Percentiles rank a stretch among this genome's conserved stretches.
Conservation (phyloP, 2,113 vertebrate species). For the Athene noctua region DNA sequence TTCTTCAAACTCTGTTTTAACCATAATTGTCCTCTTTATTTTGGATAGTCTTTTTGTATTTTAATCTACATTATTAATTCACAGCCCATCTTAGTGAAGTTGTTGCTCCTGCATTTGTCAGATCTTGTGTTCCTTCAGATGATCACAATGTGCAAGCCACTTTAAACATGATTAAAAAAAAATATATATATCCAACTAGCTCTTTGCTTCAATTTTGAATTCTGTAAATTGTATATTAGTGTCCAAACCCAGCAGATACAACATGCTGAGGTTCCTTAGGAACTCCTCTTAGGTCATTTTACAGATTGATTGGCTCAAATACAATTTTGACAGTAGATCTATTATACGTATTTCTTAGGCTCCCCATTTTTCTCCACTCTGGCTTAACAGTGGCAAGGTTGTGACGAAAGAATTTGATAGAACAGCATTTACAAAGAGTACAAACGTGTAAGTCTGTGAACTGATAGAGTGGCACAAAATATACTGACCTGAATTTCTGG, state of each 20-base stretch:
- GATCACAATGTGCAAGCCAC: not conserved
- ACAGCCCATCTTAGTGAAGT: not conserved
- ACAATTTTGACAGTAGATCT: not conserved
- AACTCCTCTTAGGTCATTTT: not conserved
- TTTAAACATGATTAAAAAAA: not conserved
- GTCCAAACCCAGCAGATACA: not conserved
- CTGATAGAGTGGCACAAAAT: not conserved
- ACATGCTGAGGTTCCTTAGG: not conserved
- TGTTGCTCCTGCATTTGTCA: not conserved
- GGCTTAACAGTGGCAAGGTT: not conserved
- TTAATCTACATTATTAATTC: not conserved
- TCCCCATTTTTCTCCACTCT: not conserved
- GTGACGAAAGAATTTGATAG: not conserved
- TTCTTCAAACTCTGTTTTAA: not conserved
- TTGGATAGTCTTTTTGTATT: not conserved
- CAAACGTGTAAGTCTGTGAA: not conserved
- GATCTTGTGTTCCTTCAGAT: not conserved
- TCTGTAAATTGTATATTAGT: not conserved
- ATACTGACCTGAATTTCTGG: not conserved
- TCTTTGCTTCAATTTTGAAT: not conserved
- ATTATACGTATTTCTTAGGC: not conserved
- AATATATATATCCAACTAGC: not conserved
- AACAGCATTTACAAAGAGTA: not conserved
- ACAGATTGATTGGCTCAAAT: not conserved
- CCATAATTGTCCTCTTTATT: not conserved